Evolutionary conservation across 2,113 vertebrate genomes (phyloP), one percentile per base, ranked within the genome.

Genomic region (Brachypodius melanocephalos): DNA sequence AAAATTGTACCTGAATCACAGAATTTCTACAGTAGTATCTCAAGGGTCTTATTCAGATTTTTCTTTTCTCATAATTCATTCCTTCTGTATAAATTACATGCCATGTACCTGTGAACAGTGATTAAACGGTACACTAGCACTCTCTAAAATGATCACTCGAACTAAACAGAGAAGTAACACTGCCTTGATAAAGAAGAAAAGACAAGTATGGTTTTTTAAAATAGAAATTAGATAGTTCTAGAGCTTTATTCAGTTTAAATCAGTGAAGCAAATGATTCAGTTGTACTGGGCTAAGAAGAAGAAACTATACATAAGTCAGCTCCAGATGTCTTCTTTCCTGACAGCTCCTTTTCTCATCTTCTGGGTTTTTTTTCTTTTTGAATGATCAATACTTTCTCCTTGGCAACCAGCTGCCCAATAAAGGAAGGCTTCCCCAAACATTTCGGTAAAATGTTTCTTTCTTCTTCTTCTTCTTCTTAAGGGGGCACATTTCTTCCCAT

Each of bases 381-480:
- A 94, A 65, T 1, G 9, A 95, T 96, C 61, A 29, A 90, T 96
- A 68, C n/a, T 93, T 95, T 95, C 91, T 93, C 92, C 94, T 75
- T 95, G 83, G 76, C 80, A 96, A 95, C 92, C 65, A 84, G 57
- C 43, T 93, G 48, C 52, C 57, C 76, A 61, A 57, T 86, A 88
- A 92, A 63, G 73, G 85, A 71, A 90, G 34, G 65, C 72, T 86
- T 58, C 74, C 76, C 73, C 68, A 75, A 93, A 93, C 73, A 78
- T 90, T 87, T 93, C 78, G 65, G 68, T 89, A 84, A 81, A 87
- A 89, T 24, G n/a, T 84, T 95, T 88, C 83, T 91, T 93, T 93
- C 43, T 90, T 86, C 65, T 80, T 90, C 65, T 80, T 90, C 62
- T 76, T 90, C 61, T 69, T 90, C 46, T 94, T 76, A 89, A 85